Evolutionary conservation across 2,888 invertebrate genomes (phyloP), one percentile per base, ranked within the genome.

Genomic region (Schizotus pectinicornis): DNA sequence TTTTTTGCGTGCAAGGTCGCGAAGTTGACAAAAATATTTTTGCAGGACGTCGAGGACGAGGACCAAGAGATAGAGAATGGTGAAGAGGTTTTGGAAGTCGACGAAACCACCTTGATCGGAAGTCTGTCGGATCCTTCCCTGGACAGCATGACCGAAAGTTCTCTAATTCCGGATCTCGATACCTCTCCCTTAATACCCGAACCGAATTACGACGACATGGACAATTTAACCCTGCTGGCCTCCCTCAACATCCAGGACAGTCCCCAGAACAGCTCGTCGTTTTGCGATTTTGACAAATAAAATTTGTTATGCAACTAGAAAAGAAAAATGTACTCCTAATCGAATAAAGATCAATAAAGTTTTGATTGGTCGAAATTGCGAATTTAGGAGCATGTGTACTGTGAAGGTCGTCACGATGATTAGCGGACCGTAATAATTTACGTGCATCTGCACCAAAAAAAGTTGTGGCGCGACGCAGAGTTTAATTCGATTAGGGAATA

Each of bases 1-100:
- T 22, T 22, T 22, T 22, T 22, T 22, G 22, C 22, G 5, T 5
- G 5, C 22, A 22, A 22, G 22, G 22, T 22, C 22, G 22, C 5
- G 5, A 22, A 22, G 22, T 22, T 22, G 2, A 22, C 5, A 22
- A 22, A 22, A 22, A 32, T 13, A 14, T 35, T 47, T 9, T 33
- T 42, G 52, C 48, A 79, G 67, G 81, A 81, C 65, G 81, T 82
- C 6, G 85, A 85, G 8, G 85, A 85, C n/a, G 85, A 85, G 31
- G 79, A 86, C 14, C 82, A 83, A 74, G 78, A 79, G 58, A 70
- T 78, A 3, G 78, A 80, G 59, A 77, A 79, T 57, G 80, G 77
- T 0, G 72, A 75, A 56, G 80, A 80, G 66, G 69, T 77, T n/a
- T 67, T 65, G 5, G 77, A 77, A 59, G 32, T 48, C 2, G 49